Conservation (phyloP, 2,888 invertebrate species). For the Agrotis clavis region DNA sequence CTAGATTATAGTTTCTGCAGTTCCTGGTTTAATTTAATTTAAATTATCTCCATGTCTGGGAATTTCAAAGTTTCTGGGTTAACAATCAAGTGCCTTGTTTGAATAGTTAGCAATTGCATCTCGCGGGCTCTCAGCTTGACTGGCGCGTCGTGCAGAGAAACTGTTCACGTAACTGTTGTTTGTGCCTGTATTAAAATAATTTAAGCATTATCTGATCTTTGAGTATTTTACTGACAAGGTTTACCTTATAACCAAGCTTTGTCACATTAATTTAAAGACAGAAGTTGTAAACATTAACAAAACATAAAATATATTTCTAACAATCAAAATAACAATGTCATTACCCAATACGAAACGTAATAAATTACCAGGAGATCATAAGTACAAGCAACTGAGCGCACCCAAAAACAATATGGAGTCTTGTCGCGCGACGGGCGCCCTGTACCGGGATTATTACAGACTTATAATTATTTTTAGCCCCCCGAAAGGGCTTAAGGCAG, state of each 20-base stretch:
- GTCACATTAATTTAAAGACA: slow-evolving; percentile 10
- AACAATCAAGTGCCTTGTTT: slow-evolving; percentile 61
- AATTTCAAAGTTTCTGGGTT: slow-evolving; percentile 58
- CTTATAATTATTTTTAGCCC: slow-evolving; percentile 83
- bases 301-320: slow-evolving; percentile 48
- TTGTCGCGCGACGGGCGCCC: slow-evolving; percentile 71
- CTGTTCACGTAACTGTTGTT: slow-evolving; percentile 55
- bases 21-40: slow-evolving; percentile 57
- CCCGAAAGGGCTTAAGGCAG: slow-evolving; percentile 85
- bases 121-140: slow-evolving; percentile 28
- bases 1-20: slow-evolving; percentile 45
- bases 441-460: slow-evolving; percentile 74
- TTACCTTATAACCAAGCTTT: background rate
- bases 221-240: slow-evolving; percentile 8
- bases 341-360: slow-evolving; percentile 58
- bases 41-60: slow-evolving; percentile 58
- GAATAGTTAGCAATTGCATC: slow-evolving; percentile 60
- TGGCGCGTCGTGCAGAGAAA: slow-evolving; percentile 58
- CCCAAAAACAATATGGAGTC: slow-evolving; percentile 75
- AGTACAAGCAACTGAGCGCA: slow-evolving; percentile 68
- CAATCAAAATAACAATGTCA: slow-evolving; percentile 65
- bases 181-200: slow-evolving; percentile 41
- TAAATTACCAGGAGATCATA: slow-evolving; percentile 70
- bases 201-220: slow-evolving; percentile 23
- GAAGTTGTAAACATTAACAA: slow-evolving; percentile 40